These are phyloP conservation scores for Myrmecophaga tridactyla DNA, from an alignment of 2,113 vertebrate species.

Conservation along the genomic window DNA sequence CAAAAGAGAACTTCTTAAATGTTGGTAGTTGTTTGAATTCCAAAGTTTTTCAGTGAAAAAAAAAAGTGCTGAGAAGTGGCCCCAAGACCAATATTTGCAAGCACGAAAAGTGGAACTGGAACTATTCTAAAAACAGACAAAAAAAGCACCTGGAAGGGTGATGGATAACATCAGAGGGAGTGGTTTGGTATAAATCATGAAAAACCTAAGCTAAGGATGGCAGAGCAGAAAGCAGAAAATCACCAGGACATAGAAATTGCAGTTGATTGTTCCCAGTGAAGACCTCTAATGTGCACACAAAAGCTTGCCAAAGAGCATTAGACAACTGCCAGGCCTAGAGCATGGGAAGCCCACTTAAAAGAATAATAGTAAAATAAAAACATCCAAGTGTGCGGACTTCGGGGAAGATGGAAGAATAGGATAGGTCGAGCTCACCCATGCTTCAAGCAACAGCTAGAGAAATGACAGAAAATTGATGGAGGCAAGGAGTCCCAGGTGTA, in stretches of 20 bases:
- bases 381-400: too few relatives aligned
- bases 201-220: neutral
- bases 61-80: neutral
- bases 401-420: too few relatives aligned
- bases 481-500: too few relatives aligned
- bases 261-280: neutral
- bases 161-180: neutral
- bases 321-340: neutral
- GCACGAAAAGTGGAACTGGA: neutral
- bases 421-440: too few relatives aligned
- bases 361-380: neutral
- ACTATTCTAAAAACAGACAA: neutral
- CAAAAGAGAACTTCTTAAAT: neutral
- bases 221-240: neutral
- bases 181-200: neutral
- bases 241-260: rapidly evolving
- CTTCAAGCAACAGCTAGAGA: too few relatives aligned
- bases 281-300: neutral
- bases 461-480: too few relatives aligned
- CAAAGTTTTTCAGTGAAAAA: neutral
- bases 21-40: neutral
- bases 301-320: neutral
- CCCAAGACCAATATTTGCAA: neutral
- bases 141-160: neutral
- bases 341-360: neutral